Evolutionary conservation across 2,797 vertebrate genomes (phyloP), one percentile per base, ranked within the genome.

Genomic region (Falco rusticolus): DNA sequence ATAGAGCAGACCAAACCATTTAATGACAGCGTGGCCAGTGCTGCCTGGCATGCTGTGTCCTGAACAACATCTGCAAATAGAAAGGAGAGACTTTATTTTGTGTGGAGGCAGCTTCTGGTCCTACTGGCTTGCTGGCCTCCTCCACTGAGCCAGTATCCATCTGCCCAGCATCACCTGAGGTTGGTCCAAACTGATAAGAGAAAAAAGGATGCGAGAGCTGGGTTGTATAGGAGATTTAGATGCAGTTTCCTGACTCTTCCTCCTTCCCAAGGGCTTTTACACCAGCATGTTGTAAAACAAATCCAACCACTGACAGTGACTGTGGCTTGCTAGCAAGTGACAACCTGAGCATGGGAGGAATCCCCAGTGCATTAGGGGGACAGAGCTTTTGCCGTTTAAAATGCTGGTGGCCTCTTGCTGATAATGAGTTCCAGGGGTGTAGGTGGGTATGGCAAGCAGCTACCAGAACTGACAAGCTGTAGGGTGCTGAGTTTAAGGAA

Each of bases 131-230:
- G 59, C 37, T 82, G 64, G 6, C 22, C 7, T 57, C 34, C n/a
- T 87, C 24, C 17, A 4, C 31, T 57, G 56, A 79, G 64, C 69
- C 64, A 25, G 26, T 43, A 22, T 90, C 48, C 13, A 29, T 68
- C 50, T 5, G 61, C 24, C 20, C 14, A 1, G 17, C 39, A 39
- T 69, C 0, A 0, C 63, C 22, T 0, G 0, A 63, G 47, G 11
- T 41, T 5, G 3, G 43, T 87, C 74, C 47, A 61, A 60, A 60
- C 26, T 0, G 1, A n/a, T 37, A 59, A 74, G 22, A 85, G 56
- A 4, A 72, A 68, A 75, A 84, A 34, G 10, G 6, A 59, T 9
- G 1, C 3, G 34, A 88, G 64, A 47, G 48, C 43, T 77, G 43
- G 5, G 14, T 51, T 53, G 41, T 54, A 18, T 45, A 33, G 53